Percentiles rank a stretch among this genome's conserved stretches.
phyloP scores from a whole-genome alignment of 2,888 invertebrate species.

The Cheilosia soror region DNA sequence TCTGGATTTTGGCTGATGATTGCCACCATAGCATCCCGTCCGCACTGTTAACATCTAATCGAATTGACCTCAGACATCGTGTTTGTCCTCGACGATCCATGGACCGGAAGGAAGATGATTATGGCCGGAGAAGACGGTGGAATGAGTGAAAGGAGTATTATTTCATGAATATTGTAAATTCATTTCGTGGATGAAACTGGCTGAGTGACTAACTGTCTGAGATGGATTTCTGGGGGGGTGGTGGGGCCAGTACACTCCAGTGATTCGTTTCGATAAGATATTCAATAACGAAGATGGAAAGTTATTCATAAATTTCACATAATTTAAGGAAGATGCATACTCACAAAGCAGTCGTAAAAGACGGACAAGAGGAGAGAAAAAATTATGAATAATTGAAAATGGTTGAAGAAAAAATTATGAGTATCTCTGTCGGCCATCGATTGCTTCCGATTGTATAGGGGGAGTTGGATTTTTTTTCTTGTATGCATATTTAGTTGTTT shows the following conservation, averaged over 20 bases:
- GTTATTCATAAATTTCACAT: constrained; percentile 49
- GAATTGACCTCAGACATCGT: constrained; percentile 69
- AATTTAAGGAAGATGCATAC: constrained; percentile 1
- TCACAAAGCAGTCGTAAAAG: not conserved
- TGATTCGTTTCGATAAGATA: constrained; percentile 25
- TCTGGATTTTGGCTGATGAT: constrained; percentile 12
- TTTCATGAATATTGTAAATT: constrained; percentile 61
- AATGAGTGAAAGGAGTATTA: constrained; percentile 37
- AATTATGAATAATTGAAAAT: constrained; percentile 39
- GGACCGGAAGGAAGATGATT: constrained; percentile 50
- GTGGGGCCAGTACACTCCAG: too few species aligned
- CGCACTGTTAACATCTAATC: constrained; percentile 63
- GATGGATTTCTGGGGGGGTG: not conserved
- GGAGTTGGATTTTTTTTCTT: constrained; percentile 1
- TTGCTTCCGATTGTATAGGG: constrained; percentile 35
- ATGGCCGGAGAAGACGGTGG: constrained; percentile 9
- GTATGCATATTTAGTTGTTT: too few species aligned
- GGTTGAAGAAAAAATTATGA: constrained; percentile 9
- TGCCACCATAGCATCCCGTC: not conserved
- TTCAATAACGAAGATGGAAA: constrained; percentile 16
- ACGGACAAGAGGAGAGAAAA: not conserved
- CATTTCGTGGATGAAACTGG: constrained; percentile 13
- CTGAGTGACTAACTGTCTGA: constrained; percentile 7
- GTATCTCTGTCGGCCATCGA: constrained; percentile 39
- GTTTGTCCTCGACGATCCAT: constrained; percentile 44